Evolutionary conservation across 2,113 vertebrate genomes (phyloP).

Genomic region (Prionailurus viverrinus): DNA sequence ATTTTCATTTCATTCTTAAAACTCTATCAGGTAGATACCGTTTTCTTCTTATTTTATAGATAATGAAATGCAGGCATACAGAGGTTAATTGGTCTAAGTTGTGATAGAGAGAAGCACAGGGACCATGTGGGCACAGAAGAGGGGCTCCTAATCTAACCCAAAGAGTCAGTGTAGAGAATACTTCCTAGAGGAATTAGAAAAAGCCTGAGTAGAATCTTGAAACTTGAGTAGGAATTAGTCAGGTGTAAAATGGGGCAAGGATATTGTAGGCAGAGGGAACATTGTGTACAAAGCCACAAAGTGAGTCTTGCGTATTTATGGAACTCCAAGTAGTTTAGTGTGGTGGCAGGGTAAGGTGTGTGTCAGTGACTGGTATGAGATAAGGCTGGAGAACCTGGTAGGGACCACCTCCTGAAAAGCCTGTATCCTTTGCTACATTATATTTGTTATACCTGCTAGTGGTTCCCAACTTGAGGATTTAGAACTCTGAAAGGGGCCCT

Average conservation of each 20-base stretch:
- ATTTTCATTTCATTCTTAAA: constrained; percentile 17
- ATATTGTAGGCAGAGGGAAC: constrained; percentile 28
- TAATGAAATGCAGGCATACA: background rate
- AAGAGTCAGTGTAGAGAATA: background rate
- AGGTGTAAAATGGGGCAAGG: constrained; percentile 13
- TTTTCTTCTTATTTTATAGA: constrained; percentile 59
- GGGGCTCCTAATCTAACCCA: background rate
- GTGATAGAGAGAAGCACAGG: background rate
- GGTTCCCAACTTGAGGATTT: background rate
- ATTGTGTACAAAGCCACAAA: constrained; percentile 16
- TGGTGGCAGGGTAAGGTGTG: background rate
- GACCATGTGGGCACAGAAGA: background rate
- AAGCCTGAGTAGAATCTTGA: constrained; percentile 45
- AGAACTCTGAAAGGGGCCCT: background rate
- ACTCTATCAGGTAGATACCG: background rate
- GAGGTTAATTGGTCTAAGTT: constrained; percentile 40
- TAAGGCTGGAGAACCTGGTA: background rate
- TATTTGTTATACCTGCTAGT: background rate
- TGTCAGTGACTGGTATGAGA: background rate
- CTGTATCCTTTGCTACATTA: constrained; percentile 4
- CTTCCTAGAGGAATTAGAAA: constrained; percentile 39
- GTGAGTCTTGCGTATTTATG: constrained; percentile 5
- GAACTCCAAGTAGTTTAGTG: constrained; percentile 33
- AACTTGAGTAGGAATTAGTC: constrained; percentile 46
- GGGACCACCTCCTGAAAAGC: background rate